These are phyloP conservation scores for Pantherophis guttatus DNA, from an alignment of 2,113 vertebrate species.

Conservation along the genomic window DNA sequence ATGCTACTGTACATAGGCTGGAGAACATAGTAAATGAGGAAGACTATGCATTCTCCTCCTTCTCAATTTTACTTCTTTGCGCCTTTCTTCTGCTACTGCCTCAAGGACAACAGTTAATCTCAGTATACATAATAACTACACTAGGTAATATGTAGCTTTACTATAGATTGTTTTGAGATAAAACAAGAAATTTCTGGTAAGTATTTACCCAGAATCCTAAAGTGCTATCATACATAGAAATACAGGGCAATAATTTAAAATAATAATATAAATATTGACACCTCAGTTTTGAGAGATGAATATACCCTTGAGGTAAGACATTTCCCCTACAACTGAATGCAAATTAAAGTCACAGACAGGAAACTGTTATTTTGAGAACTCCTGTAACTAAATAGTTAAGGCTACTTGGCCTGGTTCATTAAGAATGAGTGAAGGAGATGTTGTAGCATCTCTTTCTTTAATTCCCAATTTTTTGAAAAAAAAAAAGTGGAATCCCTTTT, in stretches of 20 bases:
- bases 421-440: not conserved
- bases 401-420: not conserved
- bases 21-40: not conserved
- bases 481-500: not conserved
- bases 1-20: not conserved
- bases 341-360: not conserved
- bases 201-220: not conserved
- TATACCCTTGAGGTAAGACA: not conserved
- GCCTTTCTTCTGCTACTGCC: not conserved
- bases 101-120: not conserved
- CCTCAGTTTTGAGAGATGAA: not conserved
- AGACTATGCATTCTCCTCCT: not conserved
- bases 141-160: not conserved
- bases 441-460: not conserved
- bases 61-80: not conserved
- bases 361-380: not conserved
- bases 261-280: not conserved
- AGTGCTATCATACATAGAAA: not conserved
- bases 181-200: not conserved
- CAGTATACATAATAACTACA: not conserved
- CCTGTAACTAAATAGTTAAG: not conserved
- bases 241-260: not conserved
- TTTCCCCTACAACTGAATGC: not conserved
- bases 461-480: not conserved
- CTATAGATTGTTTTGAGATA: not conserved